Evolutionary conservation across 1,140 invertebrate genomes (phyloP), one percentile per base, ranked within the genome.

Genomic region (Thaumatotibia leucotreta): DNA sequence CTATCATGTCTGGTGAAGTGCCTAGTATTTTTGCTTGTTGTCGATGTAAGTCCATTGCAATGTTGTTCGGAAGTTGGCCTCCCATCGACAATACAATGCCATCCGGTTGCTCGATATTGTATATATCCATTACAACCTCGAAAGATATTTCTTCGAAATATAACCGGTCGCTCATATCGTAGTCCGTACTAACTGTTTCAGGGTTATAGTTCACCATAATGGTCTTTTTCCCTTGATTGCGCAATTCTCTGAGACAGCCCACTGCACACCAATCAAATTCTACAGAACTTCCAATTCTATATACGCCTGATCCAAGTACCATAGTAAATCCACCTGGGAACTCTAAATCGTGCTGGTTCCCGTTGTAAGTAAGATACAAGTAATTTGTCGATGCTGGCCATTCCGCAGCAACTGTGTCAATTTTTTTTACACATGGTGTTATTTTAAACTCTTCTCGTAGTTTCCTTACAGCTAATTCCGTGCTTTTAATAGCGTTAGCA

Each of bases 171-270:
- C 98, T 99, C 96, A 99, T 99, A 77, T 99, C 99, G 79, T 99
- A 99, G 91, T 99, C 99, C 4, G 99, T 99, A 81, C 97, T 98
- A 0, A 99, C 99, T 0, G 99, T 99, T 92, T 99, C 99, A 0
- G 99, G 99, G 92, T 99, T 99, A 81, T 98, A 99, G 87, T 99
- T 99, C 0, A 99, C 94, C 98, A 99, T 99, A n/a, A 99, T 98
- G 0, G 98, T 99, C 75, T 96, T 96, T 62, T 93, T 94, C 0
- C 94, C 94, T 50, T 99, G 93, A 73, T 96, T 95, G 73, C 97
- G 93, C 11, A 99, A 86, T 88, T 99, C 98, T 64, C 96, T 92
- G 27, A 99, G 93, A 86, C 98, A 99, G 27, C 98, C 97, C 8
- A 99, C 99, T 39, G 98, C 98, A 88, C 99, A 99, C 96, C 98